These are phyloP conservation scores for Arenaria interpres DNA, from an alignment of 2,113 vertebrate genomes.

Conservation along the genomic window DNA sequence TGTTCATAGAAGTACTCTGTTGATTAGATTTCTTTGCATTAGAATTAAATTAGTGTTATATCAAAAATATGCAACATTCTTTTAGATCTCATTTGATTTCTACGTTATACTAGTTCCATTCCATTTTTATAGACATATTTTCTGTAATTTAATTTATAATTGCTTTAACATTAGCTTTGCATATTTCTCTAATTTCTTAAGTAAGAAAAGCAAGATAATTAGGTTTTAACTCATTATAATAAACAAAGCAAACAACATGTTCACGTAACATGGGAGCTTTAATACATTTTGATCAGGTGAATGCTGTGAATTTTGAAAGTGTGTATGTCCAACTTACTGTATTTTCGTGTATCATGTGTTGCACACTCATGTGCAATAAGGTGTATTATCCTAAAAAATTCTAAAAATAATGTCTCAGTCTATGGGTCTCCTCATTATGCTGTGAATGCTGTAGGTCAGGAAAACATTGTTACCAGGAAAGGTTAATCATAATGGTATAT, in stretches of 20 bases:
- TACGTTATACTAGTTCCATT: not conserved
- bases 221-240: not conserved
- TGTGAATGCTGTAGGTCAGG: not conserved
- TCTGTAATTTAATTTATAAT: not conserved
- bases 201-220: not conserved
- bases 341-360: not conserved
- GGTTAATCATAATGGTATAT: not conserved
- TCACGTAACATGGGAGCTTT: not conserved
- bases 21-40: not conserved
- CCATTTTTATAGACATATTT: not conserved
- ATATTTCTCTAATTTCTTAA: not conserved
- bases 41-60: not conserved
- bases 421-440: not conserved
- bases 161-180: not conserved
- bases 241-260: not conserved
- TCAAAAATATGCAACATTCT: not conserved
- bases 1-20: not conserved
- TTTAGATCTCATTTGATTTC: not conserved
- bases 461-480: not conserved
- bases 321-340: accelerated
- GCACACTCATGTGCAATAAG: not conserved
- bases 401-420: not conserved
- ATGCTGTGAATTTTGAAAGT: not conserved
- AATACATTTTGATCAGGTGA: not conserved
- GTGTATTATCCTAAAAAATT: not conserved